Conservation (phyloP, 2,797 vertebrate genomes). For the Tragopan temminckii region DNA sequence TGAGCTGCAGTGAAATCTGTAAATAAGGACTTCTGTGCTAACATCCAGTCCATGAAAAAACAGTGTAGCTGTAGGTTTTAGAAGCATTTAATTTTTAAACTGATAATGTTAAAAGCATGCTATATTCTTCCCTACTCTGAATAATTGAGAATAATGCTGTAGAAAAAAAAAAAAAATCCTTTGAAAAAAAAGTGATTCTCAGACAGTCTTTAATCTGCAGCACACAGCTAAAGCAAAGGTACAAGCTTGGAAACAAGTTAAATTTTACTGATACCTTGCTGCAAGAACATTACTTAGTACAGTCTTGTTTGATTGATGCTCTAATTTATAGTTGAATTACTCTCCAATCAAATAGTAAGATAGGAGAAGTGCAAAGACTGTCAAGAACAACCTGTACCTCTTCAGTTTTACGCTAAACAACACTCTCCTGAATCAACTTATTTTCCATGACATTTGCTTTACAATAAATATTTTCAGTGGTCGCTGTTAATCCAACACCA, state of each 20-base stretch:
- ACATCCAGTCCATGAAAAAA: neutral
- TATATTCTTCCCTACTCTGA: neutral
- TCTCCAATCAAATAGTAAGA: neutral
- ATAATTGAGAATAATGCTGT: neutral
- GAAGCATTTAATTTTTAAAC: neutral
- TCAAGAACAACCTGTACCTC: neutral
- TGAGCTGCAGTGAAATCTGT: neutral
- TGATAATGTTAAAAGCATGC: neutral
- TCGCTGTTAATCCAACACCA: neutral
- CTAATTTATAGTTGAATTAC: constrained; percentile 2
- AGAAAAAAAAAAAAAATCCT: neutral
- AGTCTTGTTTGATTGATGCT: neutral
- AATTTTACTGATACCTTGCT: neutral
- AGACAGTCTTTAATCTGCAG: neutral
- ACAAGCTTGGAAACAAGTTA: neutral
- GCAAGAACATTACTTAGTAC: neutral
- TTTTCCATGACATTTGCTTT: neutral
- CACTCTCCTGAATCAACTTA: neutral
- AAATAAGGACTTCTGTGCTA: neutral
- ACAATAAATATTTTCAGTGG: neutral
- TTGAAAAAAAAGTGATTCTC: neutral
- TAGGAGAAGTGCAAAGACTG: neutral
- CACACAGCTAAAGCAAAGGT: neutral
- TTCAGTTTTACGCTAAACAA: neutral
- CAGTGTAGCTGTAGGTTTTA: neutral